Percentiles rank a stretch among this genome's conserved stretches.
phyloP scores from a whole-genome alignment of 2,888 invertebrate species.

The Trachelus stipa region DNA sequence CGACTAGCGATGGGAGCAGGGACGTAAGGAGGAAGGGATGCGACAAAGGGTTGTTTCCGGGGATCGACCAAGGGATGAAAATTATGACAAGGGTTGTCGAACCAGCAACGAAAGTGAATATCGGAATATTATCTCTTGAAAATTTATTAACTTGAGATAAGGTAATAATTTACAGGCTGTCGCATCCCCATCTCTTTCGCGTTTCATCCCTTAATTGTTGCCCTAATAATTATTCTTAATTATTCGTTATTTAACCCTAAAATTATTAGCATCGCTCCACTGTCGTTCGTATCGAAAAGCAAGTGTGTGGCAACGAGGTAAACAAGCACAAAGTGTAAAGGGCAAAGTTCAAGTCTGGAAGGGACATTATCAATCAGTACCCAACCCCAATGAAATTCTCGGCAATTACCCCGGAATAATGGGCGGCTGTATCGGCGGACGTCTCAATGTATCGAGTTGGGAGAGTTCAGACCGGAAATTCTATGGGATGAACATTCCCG shows the following conservation, averaged over 20 bases:
- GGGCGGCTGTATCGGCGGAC: neutral
- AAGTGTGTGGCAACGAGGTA: neutral
- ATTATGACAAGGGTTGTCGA: neutral
- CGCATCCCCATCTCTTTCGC: neutral
- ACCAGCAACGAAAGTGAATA: neutral
- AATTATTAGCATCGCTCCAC: neutral
- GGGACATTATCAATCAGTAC: neutral
- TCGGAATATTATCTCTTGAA: neutral
- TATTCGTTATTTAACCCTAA: neutral
- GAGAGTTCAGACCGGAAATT: neutral
- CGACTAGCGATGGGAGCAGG: neutral
- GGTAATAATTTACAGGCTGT: neutral
- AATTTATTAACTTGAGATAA: neutral
- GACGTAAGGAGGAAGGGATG: neutral
- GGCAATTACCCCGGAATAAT: neutral
- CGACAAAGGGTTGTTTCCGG: neutral
- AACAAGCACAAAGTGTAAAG: neutral
- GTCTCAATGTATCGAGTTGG: neutral
- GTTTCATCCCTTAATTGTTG: neutral
- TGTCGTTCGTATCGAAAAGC: too few relatives aligned
- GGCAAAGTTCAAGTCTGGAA: neutral
- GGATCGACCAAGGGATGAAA: neutral
- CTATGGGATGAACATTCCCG: neutral
- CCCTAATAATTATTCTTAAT: neutral
- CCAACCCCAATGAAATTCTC: neutral